Conservation (phyloP, 2,888 invertebrate species). For the Ommatoiulus sabulosus region DNA sequence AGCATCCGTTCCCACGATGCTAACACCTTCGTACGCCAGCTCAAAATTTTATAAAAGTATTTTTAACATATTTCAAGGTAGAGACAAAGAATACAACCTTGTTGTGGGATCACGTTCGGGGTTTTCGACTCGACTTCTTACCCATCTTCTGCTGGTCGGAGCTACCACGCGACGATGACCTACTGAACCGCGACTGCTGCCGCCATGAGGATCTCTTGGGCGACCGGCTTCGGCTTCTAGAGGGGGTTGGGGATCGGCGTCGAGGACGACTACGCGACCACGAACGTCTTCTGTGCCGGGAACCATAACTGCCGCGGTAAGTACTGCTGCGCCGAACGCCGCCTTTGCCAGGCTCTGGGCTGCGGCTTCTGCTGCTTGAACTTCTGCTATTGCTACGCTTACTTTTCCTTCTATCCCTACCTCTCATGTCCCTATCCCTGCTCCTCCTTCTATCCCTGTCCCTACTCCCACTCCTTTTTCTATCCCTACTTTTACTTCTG, state of each 20-base stretch:
- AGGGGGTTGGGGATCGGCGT: slow-evolving; percentile 38
- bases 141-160: slow-evolving; percentile 47
- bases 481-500: slow-evolving; percentile 54
- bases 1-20: neutral
- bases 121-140: slow-evolving; percentile 53
- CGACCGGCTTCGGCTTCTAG: slow-evolving; percentile 57
- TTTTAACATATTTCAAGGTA: neutral
- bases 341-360: slow-evolving; percentile 52
- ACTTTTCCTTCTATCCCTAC: slow-evolving; percentile 24
- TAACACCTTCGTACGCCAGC: neutral
- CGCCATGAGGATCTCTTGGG: slow-evolving; percentile 61
- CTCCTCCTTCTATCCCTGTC: slow-evolving; percentile 40
- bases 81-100: slow-evolving; percentile 52
- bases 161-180: slow-evolving; percentile 31
- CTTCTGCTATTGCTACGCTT: neutral
- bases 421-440: slow-evolving; percentile 25
- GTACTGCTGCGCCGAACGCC: slow-evolving; percentile 59
- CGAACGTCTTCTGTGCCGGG: slow-evolving; percentile 55
- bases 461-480: slow-evolving; percentile 48
- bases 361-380: slow-evolving; percentile 44
- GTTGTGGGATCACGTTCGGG: neutral
- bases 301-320: slow-evolving; percentile 58
- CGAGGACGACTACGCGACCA: slow-evolving; percentile 49
- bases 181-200: slow-evolving; percentile 17
- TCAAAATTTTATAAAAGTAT: no score